Conservation (phyloP, 2,797 vertebrate genomes). For the Propithecus deckenii region DNA sequence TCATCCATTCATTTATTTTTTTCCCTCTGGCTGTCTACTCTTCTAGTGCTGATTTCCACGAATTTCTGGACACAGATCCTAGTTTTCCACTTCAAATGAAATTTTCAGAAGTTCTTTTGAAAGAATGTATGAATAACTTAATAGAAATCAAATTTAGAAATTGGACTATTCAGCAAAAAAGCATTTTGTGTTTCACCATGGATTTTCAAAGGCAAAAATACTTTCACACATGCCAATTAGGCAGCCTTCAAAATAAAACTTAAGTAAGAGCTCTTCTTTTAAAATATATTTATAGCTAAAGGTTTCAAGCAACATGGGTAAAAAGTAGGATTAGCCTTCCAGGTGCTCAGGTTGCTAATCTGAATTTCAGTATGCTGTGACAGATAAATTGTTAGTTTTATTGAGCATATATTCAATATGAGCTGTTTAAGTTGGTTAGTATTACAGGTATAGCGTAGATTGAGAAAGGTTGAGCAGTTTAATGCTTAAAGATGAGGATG, state of each 20-base stretch:
- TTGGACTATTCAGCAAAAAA: not conserved
- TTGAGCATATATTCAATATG: not conserved
- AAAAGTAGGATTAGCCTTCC: not conserved
- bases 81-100: not conserved
- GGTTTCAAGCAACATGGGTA: not conserved
- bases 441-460: not conserved
- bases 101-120: not conserved
- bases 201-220: not conserved
- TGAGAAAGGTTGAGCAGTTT: not conserved
- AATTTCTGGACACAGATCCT: not conserved
- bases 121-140: not conserved
- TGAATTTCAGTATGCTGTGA: not conserved
- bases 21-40: not conserved
- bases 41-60: not conserved
- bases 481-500: not conserved
- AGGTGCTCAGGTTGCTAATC: not conserved
- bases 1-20: not conserved
- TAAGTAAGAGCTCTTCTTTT: not conserved
- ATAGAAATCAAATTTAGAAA: slow-evolving; percentile 1
- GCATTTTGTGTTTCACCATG: not conserved
- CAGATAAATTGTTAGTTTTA: not conserved
- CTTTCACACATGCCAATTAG: not conserved
- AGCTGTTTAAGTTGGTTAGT: not conserved
- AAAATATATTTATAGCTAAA: not conserved
- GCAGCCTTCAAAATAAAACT: not conserved